phyloP scores from a whole-genome alignment of 2,113 vertebrate genomes.

The Microcebus lehilahytsara region DNA sequence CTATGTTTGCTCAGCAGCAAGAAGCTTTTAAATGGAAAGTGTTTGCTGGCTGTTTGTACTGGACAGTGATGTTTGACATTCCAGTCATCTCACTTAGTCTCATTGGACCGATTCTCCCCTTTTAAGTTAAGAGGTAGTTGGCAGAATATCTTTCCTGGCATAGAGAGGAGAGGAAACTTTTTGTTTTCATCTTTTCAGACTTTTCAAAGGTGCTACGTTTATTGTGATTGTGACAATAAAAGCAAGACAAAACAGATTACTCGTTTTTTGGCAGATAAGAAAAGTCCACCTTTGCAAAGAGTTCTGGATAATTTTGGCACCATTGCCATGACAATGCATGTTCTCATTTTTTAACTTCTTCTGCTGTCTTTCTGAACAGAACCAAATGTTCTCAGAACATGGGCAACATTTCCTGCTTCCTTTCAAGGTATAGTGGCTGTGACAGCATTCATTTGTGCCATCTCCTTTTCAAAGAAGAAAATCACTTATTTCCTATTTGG shows the following conservation, averaged over 20 bases:
- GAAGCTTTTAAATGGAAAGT: constrained; percentile 52
- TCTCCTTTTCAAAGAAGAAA: not conserved
- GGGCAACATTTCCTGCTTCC: not conserved
- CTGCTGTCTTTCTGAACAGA: not conserved
- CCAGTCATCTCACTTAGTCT: constrained; percentile 16
- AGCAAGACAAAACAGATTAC: not conserved
- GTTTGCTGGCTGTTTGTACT: constrained; percentile 43
- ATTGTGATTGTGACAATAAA: constrained; percentile 19
- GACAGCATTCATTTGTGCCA: accelerated
- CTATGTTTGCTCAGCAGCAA: constrained; percentile 52
- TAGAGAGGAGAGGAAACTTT: not conserved
- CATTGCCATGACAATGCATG: not conserved
- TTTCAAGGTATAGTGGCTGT: not conserved
- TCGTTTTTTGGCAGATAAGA: not conserved
- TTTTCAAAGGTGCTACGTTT: constrained; percentile 29
- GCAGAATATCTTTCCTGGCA: constrained; percentile 13
- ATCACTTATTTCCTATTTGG: not conserved
- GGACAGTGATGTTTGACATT: constrained; percentile 37
- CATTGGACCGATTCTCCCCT: constrained; percentile 16
- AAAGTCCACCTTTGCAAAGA: not conserved
- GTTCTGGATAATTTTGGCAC: not conserved
- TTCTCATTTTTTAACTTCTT: not conserved
- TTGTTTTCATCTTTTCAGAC: constrained; percentile 24
- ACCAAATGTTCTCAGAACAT: not conserved
- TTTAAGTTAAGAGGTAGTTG: constrained; percentile 53